Evolutionary conservation across 2,888 invertebrate species (phyloP), one percentile per base, ranked within the genome.

Genomic region (Catocala sponsa): DNA sequence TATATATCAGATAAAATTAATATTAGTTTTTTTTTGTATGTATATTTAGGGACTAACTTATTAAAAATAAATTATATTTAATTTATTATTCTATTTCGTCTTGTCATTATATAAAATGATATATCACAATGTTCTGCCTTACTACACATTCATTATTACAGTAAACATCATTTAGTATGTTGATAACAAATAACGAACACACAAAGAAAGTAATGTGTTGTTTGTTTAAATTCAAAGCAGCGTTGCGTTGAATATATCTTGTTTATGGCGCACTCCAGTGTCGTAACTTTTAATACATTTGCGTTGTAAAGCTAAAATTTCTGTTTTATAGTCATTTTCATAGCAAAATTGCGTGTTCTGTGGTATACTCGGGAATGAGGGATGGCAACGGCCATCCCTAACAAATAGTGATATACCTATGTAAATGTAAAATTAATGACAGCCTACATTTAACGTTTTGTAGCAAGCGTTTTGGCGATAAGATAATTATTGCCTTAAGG

Each of bases 221-320:
- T 58, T 68, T 57, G 59, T 61, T 63, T 65, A 47, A 63, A 62
- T 63, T 57, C 43, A 63, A 61, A 72, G 52, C 43, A 52, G 57
- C 51, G 55, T 58, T 57, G 25, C 59, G 47, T 53, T 60, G 58
- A 63, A 72, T 63, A 68, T 61, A 65, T 63, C 43, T 51, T 44
- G 13, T 69, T 76, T 66, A 62, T 63, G 11, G 55, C 59, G 47
- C 53, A 51, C 61, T 64, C 55, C 41, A 41, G 58, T 35, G 62
- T 55, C 55, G 61, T 74, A 64, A 72, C 73, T 63, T 73, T 76
- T 65, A 65, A 72, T 70, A 69, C 52, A 2, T 65, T 62, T 43
- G 66, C 44, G 61, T 55, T 46, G 58, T 64, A 64, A 66, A 66
- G 54, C 58, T 72, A 51, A 60, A 55, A 59, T 60, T 65, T 52